Percentiles rank a stretch among this genome's conserved stretches.
Conservation (phyloP, 1,140 invertebrate genomes). For the Druon quercuslanigerum region DNA sequence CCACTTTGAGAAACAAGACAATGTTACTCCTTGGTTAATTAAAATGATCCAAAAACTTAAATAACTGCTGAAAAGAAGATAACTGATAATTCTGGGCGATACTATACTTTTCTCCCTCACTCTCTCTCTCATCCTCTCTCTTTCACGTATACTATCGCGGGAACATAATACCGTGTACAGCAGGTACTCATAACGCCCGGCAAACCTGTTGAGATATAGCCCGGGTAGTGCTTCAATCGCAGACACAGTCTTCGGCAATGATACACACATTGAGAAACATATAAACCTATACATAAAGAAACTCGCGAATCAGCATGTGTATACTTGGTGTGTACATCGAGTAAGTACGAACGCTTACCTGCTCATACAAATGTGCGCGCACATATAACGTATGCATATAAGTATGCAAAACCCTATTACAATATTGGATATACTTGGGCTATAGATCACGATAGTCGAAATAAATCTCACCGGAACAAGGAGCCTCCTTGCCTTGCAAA, state of each 20-base stretch:
- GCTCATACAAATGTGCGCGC: constrained; percentile 32
- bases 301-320: constrained; percentile 31
- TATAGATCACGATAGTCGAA: constrained; percentile 74
- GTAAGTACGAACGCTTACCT: constrained; percentile 23
- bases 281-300: constrained; percentile 17
- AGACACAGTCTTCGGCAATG: constrained; percentile 49
- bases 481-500: constrained; percentile 53
- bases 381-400: constrained; percentile 57
- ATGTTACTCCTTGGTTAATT: too few relatives aligned
- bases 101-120: constrained; percentile 47
- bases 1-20: too few relatives aligned
- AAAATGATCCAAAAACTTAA: too few relatives aligned
- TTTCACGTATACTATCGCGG: constrained; percentile 43
- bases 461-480: constrained; percentile 73
- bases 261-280: constrained; percentile 52
- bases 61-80: too few relatives aligned
- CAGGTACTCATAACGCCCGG: constrained; percentile 71
- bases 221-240: constrained; percentile 73
- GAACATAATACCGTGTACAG: constrained; percentile 68
- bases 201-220: constrained; percentile 73
- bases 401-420: constrained; percentile 70
- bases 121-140: constrained; percentile 36
- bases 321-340: constrained; percentile 26
- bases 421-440: constrained; percentile 72
- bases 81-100: not conserved